Base-by-base conservation (phyloP, 2,797 vertebrate species). In the Anableps anableps region DNA sequence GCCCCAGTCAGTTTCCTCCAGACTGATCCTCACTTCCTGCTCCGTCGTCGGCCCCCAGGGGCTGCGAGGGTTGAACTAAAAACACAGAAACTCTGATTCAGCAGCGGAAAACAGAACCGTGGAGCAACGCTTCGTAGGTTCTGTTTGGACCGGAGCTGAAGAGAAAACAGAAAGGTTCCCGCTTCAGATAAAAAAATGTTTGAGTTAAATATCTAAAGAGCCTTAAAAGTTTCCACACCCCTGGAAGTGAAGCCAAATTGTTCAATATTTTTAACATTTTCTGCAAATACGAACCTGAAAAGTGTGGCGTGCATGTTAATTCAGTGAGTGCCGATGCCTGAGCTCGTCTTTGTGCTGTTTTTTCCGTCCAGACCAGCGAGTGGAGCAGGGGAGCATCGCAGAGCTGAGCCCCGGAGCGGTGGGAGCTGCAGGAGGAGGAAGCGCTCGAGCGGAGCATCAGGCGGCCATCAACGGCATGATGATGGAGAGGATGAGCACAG, bases 401-500 rank as follows among this genome's bases (percentile, higher is more conserved):
- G 98, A 98, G 89, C 92, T 99, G 90, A 99, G 98, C 79, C 99
- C 99, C 0, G 99, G 99, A 58, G 99, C 99, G 0, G 97, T 99
- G 88, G 97, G 97, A 17, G 96, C 96, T 0, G 96, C 95, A 78
- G 95, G 95, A 1, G 96, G 47, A 92, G 97, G 72, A 26, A 79
- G 83, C 0, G 90, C 92, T 36, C 87, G 74, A 71, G 97, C 96
- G 0, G 98, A 99, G 60, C 98, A 99, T 87, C 97, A 98, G 5
- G 97, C 97, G 0, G 97, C 96, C n/a, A 97, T 99, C 90, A 99
- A 99, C 95, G 98, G 98, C 85, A 99, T 99, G 99, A 98, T 99
- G 98, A 96, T 97, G 97, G 99, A 99, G 80, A 96, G 99, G 6
- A 99, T 99, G 98, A 99, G 97, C 92, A 99, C 97, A 0, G 98